Evolutionary conservation across 64 coral and sea anemone species (phyloP), one percentile per base, ranked within the genome.

Genomic region (Actinia tenebrosa): DNA sequence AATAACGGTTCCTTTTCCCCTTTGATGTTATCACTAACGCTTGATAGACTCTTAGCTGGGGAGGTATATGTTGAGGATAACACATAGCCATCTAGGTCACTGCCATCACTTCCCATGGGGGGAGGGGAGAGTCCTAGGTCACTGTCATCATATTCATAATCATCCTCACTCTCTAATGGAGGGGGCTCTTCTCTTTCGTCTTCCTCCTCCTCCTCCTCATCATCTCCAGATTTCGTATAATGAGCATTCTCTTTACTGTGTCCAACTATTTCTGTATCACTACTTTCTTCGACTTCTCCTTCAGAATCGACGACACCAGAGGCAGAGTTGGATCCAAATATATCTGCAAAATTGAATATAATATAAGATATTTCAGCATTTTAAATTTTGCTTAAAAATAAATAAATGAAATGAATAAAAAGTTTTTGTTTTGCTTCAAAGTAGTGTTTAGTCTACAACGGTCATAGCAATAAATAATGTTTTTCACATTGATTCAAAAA

Each of bases 251-350:
- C 90, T 16, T 83, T 83, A 75, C 84, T 92, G 30, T 92, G 86
- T 10, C 84, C 90, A 45, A 87, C 90, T 42, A 92, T 87, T 46
- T 92, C 90, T 9, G 85, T 87, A 46, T 92, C 90, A 91, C 90
- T 92, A 47, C 85, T 83, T 83, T 92, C 90, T 52, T 60, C 77
- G 15, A 92, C 52, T 47, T 78, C 85, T 42, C 79, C 90, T 92
- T 92, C 81, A 47, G 80, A 79, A 64, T 92, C 86, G 19, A 87
- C 50, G 56, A 72, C 79, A 56, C 59, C 78, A 87, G 85, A 52
- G n/a, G 56, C 79, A 25, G 59, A 53, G 27, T 83, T 80, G 59
- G 90, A 79, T 11, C 79, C 90, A 87, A 87, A 92, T 20, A 92
- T 92, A 77, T 92, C 90, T 92, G 66, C 4, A 42, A 87, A 44